Base-by-base conservation (phyloP, 2,888 invertebrate genomes). In the Nycteola revayana region DNA sequence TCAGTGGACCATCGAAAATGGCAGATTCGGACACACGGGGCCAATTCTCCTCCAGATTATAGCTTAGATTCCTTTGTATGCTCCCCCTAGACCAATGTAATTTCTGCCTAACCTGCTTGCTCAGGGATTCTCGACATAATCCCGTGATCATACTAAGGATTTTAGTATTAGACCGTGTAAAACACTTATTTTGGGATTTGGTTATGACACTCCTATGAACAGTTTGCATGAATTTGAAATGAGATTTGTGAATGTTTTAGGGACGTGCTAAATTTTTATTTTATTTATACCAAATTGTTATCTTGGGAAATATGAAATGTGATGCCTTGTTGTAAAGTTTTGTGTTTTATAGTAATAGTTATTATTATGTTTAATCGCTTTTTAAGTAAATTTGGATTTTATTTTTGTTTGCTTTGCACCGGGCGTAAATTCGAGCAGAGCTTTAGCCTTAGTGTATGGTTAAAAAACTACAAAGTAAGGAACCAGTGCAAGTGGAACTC, bases 111-210 rank as follows among this genome's bases (percentile, higher is more conserved):
- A 32, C 40, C 39, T 48, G 54, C 49, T 25, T 41, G 34, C 42
- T 54, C 49, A 47, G 66, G 54, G 57, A 54, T 60, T 49, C 35
- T 36, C 21, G 17, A 25, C 28, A 28, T 42, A 51, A 57, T 47
- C 32, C 28, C 9, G 22, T 33, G 41, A 49, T 49, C 34, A 47
- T 53, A 36, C 33, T 27, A 21, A 36, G 41, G 30, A 43, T 42
- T 45, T 35, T 30, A 37, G 31, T 28, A 31, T 42, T 36, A 37
- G 28, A 31, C 14, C 26, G 28, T 22, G 22, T 28, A 21, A 27
- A 24, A 17, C 22, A 44, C 36, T 42, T 54, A 41, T 47, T 37
- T 48, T 9, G 35, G 44, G 35, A 40, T 54, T 28, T 39, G 29
- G 26, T 42, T 52, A 52, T 40, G 26, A 32, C 7, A 27, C 52